A percentile compares a stretch with the other conserved stretches of the same genome.
Conservation (phyloP, 2,888 invertebrate species). For the Hetaerina titia region DNA sequence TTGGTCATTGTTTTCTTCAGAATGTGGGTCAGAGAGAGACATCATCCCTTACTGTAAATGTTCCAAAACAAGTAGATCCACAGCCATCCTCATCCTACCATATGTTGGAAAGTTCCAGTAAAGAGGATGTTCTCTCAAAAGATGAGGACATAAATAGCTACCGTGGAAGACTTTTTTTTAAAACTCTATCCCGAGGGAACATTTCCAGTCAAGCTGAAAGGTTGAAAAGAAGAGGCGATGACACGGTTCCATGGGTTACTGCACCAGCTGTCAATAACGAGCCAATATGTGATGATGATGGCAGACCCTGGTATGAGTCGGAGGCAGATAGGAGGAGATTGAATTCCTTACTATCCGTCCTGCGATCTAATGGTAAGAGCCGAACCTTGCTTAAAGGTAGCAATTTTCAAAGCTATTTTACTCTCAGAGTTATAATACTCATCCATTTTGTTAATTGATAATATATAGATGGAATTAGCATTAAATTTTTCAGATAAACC, state of each 20-base stretch:
- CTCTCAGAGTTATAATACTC: not conserved
- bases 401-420: not conserved
- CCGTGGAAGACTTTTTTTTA: slow-evolving; percentile 38
- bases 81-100: not conserved
- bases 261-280: slow-evolving; percentile 28
- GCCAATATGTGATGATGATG: slow-evolving; percentile 17
- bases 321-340: not conserved
- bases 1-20: not conserved
- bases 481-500: too few relatives aligned
- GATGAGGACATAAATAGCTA: not conserved
- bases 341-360: not conserved
- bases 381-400: not conserved
- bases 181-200: slow-evolving; percentile 3
- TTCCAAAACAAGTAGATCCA: not conserved
- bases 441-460: not conserved
- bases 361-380: slow-evolving; percentile 3
- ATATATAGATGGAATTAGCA: not conserved
- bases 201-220: not conserved
- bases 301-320: too few relatives aligned
- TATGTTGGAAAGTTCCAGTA: not conserved
- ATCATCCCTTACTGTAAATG: not conserved
- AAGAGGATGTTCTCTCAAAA: not conserved
- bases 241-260: not conserved
- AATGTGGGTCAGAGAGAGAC: not conserved
- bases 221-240: slow-evolving; percentile 4